Evolutionary conservation across 1,140 invertebrate genomes (phyloP), one percentile per base, ranked within the genome.

Genomic region (Neodiprion fabricii): DNA sequence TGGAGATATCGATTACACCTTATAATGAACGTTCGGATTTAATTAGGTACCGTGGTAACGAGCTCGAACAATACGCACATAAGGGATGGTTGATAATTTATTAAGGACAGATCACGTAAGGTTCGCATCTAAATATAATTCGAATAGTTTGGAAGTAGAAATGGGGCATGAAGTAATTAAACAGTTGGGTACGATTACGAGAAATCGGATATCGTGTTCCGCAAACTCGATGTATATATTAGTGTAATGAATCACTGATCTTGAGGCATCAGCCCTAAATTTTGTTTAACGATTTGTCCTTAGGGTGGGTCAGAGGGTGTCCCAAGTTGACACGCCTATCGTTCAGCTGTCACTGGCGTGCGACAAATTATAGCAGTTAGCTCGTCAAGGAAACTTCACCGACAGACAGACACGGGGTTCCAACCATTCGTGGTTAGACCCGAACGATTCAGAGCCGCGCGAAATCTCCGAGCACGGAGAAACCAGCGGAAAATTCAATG

Each of bases 311-410:
- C n/a, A 61, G 53, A 61, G 53, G 53, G 53, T 61, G 53, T 61
- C 11, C 53, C 11, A 61, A 61, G 53, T 61, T 61, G 53, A 61
- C 53, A 61, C 53, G 53, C 53, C 53, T 17, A 61, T 61, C 53
- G 53, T 9, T 61, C 53, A 61, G 53, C 53, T 61, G 53, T 61
- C 53, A 61, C n/a, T 61, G 9, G 11, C 11, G 53, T 61, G n/a
- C 4, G 11, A 17, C 53, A 61, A 61, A 61, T 61, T 61, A 61
- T 61, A 61, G 53, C 53, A 17, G 0, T 61, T 61, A 14, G 53
- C 53, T 61, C 53, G n/a, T 61, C 53, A 61, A 61, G 53, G 53
- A 61, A 17, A 61, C 53, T 61, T 61, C 53, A 61, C 53, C 53
- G n/a, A 17, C 53, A 61, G 5, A 61, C 53, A 61, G 53, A 40